phyloP scores from a whole-genome alignment of 2,888 invertebrate genomes.

The Stegophylla sp. region DNA sequence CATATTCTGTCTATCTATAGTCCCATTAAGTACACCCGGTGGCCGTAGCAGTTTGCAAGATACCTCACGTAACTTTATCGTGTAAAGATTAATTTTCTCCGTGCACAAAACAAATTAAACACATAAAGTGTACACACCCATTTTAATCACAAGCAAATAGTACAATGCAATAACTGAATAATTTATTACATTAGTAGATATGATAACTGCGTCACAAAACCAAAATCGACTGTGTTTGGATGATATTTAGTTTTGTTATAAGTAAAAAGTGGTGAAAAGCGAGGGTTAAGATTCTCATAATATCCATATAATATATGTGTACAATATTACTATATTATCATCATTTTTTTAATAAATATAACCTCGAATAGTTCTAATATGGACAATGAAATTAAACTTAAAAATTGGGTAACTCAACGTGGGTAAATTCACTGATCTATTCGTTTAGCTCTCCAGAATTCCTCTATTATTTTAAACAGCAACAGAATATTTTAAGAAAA shows the following conservation, averaged over 20 bases:
- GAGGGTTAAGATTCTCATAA: too few species aligned
- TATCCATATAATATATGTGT: too few species aligned
- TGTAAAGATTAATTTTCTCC: slow-evolving; percentile 41
- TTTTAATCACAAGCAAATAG: not conserved
- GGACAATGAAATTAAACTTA: too few species aligned
- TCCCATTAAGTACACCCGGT: slow-evolving; percentile 49
- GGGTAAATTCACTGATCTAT: too few species aligned
- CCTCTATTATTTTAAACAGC: too few species aligned
- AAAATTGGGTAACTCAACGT: too few species aligned
- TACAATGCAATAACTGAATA: not conserved
- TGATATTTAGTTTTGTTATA: not conserved
- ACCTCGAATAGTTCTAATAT: too few species aligned
- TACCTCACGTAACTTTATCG: slow-evolving; percentile 9
- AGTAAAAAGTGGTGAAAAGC: not conserved
- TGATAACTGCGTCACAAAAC: not conserved
- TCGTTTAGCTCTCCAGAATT: too few species aligned
- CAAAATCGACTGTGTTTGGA: not conserved
- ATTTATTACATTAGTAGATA: not conserved
- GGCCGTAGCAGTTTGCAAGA: slow-evolving; percentile 22
- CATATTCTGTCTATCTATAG: slow-evolving; percentile 1
- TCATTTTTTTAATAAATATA: too few species aligned
- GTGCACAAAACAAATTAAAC: slow-evolving; percentile 4
- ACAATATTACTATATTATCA: too few species aligned
- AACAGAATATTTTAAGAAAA: too few species aligned
- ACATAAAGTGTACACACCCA: slow-evolving; percentile 6